A percentile compares a stretch with the other conserved stretches of the same genome.
Conservation (phyloP, 1,140 invertebrate species). For the Leptonema lineaticorne region DNA sequence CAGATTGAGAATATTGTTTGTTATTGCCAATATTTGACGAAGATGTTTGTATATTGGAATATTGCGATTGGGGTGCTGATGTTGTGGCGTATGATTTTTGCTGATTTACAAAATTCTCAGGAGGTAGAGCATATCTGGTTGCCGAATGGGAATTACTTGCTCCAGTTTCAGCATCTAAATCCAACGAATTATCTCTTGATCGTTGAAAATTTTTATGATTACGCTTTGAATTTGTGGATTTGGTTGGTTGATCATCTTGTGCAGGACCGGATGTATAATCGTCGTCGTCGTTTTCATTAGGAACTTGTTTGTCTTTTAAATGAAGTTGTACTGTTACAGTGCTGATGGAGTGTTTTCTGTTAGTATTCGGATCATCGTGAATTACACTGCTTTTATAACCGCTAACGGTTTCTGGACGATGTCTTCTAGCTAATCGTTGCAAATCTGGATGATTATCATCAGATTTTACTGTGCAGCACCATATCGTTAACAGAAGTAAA, state of each 20-base stretch:
- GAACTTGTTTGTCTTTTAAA: slow-evolving; percentile 44
- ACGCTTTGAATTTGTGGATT: background rate
- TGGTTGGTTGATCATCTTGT: slow-evolving; percentile 21
- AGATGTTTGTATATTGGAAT: background rate
- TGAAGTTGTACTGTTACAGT: slow-evolving; percentile 47
- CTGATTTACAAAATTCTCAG: slow-evolving; percentile 53
- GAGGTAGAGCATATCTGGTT: slow-evolving; percentile 53
- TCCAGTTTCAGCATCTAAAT: slow-evolving; percentile 48
- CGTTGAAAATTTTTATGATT: background rate
- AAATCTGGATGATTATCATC: slow-evolving; percentile 51
- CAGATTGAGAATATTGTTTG: background rate
- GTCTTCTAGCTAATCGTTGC: slow-evolving; percentile 46
- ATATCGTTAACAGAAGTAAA: slow-evolving; percentile 50
- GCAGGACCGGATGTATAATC: slow-evolving; percentile 46
- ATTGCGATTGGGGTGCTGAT: slow-evolving; percentile 45
- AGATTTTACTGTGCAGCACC: slow-evolving; percentile 44
- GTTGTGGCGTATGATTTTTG: slow-evolving; percentile 25
- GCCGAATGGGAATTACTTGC: slow-evolving; percentile 54
- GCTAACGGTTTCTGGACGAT: slow-evolving; percentile 45
- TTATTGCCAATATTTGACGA: background rate
- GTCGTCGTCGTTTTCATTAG: slow-evolving; percentile 41
- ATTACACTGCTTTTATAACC: slow-evolving; percentile 47
- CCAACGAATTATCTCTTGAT: slow-evolving; percentile 9
- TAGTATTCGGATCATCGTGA: slow-evolving; percentile 46
- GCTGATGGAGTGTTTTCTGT: slow-evolving; percentile 44